Evolutionary conservation across 1,140 invertebrate genomes (phyloP).

Genomic region (Conopomorpha cramerella): DNA sequence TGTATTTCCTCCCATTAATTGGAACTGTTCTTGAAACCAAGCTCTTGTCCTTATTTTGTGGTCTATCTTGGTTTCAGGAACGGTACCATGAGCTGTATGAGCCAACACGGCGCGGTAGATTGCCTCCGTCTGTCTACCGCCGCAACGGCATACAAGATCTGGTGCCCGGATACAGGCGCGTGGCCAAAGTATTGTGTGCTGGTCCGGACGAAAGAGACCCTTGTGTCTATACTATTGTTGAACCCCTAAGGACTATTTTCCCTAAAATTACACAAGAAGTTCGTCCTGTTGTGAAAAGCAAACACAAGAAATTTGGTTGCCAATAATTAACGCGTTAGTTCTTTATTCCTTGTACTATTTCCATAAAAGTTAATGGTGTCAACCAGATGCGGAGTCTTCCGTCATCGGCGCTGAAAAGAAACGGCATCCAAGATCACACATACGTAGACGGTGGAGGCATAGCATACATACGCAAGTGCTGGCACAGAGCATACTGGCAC

Average conservation of each 20-base stretch:
- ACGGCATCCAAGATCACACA: conserved; percentile 44
- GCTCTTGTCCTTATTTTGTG: conserved; percentile 9
- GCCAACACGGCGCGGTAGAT: conserved; percentile 33
- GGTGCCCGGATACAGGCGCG: conserved; percentile 40
- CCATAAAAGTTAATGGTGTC: too few species aligned
- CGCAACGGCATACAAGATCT: conserved; percentile 47
- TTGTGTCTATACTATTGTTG: conserved; percentile 24
- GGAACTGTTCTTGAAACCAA: conserved; percentile 18
- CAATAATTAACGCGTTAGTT: too few species aligned
- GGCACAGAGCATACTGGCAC: conserved; percentile 23
- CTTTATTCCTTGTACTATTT: too few species aligned
- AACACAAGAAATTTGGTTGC: conserved; percentile 27
- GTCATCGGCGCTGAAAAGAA: conserved; percentile 36
- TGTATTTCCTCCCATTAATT: neutral
- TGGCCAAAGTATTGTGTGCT: conserved; percentile 29
- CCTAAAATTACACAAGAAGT: conserved; percentile 32
- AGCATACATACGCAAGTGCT: conserved; percentile 35
- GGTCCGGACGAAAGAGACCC: conserved; percentile 9
- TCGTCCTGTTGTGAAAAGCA: conserved; percentile 18
- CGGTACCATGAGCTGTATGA: conserved; percentile 24
- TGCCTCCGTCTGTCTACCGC: conserved; percentile 32
- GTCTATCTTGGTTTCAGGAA: conserved; percentile 49
- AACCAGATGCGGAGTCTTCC: conserved; percentile 36
- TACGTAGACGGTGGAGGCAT: conserved; percentile 34
- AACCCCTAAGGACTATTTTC: conserved; percentile 26